Conservation (phyloP, 2,888 invertebrate species). For the Mesoligia furuncula region DNA sequence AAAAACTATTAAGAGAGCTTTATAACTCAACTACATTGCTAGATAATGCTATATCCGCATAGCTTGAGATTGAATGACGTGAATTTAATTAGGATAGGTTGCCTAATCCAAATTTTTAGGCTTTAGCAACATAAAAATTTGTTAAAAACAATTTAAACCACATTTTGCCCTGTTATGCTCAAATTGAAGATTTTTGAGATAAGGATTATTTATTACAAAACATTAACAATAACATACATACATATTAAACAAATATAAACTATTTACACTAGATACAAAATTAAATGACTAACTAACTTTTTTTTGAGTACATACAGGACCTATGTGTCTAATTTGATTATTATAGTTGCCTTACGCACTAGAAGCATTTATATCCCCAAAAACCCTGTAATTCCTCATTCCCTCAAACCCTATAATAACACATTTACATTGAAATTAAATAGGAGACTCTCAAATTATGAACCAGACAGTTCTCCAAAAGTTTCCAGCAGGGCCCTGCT, state of each 20-base stretch:
- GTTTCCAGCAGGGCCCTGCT: neutral
- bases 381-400: neutral
- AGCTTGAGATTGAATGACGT: neutral
- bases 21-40: slow-evolving; percentile 33
- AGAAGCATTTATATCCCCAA: neutral
- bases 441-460: neutral
- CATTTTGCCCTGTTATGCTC: neutral
- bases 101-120: neutral
- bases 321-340: neutral
- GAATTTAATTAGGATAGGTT: neutral
- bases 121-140: neutral
- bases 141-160: neutral
- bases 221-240: too few relatives aligned
- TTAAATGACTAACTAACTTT: too few relatives aligned
- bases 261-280: too few relatives aligned
- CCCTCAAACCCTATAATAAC: neutral
- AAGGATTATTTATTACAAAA: too few relatives aligned
- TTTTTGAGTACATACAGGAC: too few relatives aligned
- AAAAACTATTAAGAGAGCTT: slow-evolving; percentile 29
- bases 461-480: slow-evolving; percentile 1
- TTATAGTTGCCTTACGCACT: neutral
- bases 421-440: neutral
- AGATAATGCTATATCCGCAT: slow-evolving; percentile 10
- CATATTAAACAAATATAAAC: too few relatives aligned
- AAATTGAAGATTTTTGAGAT: neutral